Conservation (phyloP, 2,113 vertebrate genomes). For the Poeciliopsis retropinna region DNA sequence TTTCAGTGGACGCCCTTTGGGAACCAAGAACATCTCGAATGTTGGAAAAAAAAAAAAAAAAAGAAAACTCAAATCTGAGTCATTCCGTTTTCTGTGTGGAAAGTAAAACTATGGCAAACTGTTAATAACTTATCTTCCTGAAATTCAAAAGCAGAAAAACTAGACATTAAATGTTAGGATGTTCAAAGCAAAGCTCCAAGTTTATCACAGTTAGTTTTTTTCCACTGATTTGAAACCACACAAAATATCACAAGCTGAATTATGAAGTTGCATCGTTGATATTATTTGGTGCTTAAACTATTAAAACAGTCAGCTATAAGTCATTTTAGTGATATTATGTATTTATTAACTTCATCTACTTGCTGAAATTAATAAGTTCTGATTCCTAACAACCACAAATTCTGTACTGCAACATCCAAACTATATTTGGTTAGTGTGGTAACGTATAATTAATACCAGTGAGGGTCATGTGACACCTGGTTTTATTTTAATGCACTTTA, state of each 20-base stretch:
- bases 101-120: neutral
- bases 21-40: conserved; percentile 55
- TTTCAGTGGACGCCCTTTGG: conserved; percentile 70
- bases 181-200: no score
- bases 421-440: neutral
- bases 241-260: neutral
- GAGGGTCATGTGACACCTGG: neutral
- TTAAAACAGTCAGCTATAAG: no score
- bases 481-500: neutral
- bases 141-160: neutral
- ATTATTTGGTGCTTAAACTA: no score
- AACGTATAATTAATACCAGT: neutral
- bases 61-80: neutral
- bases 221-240: neutral
- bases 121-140: neutral
- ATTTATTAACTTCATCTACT: no score
- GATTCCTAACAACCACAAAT: no score
- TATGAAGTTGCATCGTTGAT: neutral
- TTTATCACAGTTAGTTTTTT: no score
- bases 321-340: no score
- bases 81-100: neutral
- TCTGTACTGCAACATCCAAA: neutral
- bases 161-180: neutral
- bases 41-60: conserved; percentile 31
- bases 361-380: no score